Conservation (phyloP, 2,888 invertebrate genomes). For the Falcaria lacertinaria region DNA sequence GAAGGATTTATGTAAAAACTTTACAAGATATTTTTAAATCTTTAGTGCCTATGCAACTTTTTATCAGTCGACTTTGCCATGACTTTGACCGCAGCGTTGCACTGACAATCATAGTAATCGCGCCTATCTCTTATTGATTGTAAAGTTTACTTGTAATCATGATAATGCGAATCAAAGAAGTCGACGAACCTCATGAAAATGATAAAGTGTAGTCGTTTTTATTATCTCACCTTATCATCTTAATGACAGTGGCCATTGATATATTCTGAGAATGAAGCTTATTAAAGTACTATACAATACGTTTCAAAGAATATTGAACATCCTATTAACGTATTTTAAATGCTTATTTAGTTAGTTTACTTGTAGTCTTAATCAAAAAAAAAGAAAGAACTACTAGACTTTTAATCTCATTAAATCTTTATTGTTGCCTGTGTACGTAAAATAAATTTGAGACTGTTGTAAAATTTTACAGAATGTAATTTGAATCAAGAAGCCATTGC, state of each 20-base stretch:
- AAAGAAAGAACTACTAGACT: too few species aligned
- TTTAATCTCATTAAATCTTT: neutral
- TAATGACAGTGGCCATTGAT: constrained; percentile 42
- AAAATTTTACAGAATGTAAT: neutral
- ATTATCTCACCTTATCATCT: constrained; percentile 57
- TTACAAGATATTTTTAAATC: too few species aligned
- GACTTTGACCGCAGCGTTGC: neutral
- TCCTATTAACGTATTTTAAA: too few species aligned
- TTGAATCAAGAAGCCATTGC: neutral
- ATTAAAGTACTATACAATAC: too few species aligned
- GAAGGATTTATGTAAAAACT: too few species aligned
- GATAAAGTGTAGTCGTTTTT: constrained; percentile 54
- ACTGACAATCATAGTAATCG: constrained; percentile 2
- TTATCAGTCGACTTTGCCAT: neutral
- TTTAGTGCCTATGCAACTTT: neutral
- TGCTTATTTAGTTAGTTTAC: too few species aligned
- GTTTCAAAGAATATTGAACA: too few species aligned
- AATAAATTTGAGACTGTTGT: neutral
- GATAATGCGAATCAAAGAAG: constrained; percentile 40
- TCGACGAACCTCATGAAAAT: constrained; percentile 47
- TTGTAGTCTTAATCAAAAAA: too few species aligned
- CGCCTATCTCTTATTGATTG: constrained; percentile 15
- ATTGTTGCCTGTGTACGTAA: neutral
- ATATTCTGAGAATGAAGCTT: constrained; percentile 37
- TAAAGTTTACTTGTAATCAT: constrained; percentile 32